These are phyloP conservation scores for Pentamera pediparva DNA, from an alignment of 53 echinoderm and acorn worm species.

Conservation along the genomic window DNA sequence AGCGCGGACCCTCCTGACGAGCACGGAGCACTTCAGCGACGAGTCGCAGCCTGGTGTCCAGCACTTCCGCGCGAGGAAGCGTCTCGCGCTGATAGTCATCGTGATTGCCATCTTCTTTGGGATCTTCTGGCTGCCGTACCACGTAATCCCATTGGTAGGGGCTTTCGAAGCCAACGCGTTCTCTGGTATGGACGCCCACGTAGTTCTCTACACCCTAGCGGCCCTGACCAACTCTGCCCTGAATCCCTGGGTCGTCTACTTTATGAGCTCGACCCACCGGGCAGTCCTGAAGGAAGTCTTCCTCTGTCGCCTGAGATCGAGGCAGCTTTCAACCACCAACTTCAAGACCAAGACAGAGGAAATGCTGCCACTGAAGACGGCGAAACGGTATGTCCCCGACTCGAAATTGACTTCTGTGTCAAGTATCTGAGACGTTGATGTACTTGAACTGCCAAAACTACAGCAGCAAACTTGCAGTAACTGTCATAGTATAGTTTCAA, in stretches of 20 bases:
- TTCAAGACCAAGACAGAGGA: constrained; percentile 19
- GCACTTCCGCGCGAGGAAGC: constrained; percentile 35
- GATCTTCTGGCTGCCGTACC: constrained; percentile 54
- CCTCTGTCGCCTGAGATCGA: constrained; percentile 36
- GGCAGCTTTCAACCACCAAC: constrained; percentile 12
- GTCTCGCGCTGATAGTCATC: constrained; percentile 47
- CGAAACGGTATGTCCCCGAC: constrained; percentile 2
- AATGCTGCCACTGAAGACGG: background rate
- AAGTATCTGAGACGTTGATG: too few species aligned
- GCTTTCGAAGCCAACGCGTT: background rate
- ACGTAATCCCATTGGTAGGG: constrained; percentile 22
- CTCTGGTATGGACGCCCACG: constrained; percentile 9
- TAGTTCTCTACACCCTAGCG: constrained; percentile 25
- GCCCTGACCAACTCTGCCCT: constrained; percentile 48
- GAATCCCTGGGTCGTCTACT: constrained; percentile 62
- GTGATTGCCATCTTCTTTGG: constrained; percentile 58
- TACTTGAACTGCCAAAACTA: too few species aligned
- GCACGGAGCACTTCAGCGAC: constrained; percentile 30
- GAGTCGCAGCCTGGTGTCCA: constrained; percentile 27
- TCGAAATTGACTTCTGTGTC: constrained; percentile 21
- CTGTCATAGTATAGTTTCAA: too few species aligned
- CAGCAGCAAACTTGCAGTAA: too few species aligned
- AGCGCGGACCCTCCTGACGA: constrained; percentile 30
- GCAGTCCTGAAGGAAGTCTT: constrained; percentile 16
- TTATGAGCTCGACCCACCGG: constrained; percentile 56